phyloP scores from a whole-genome alignment of 2,888 invertebrate species.

The Seira musarum region DNA sequence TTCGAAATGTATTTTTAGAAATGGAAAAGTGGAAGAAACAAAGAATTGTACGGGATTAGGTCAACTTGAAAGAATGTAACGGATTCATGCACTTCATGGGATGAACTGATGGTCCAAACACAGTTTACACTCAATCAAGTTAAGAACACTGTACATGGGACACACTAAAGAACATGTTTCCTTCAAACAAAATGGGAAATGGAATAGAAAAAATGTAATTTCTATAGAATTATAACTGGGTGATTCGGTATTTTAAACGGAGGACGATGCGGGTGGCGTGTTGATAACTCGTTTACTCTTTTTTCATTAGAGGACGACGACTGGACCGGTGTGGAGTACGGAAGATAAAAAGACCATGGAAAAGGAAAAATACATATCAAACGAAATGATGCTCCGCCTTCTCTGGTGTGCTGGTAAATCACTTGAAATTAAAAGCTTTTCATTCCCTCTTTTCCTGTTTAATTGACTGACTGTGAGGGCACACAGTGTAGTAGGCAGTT shows the following conservation, averaged over 20 bases:
- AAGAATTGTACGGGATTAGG: too few species aligned
- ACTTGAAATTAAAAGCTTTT: constrained; percentile 30
- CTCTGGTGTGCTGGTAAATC: constrained; percentile 22
- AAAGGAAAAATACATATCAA: neutral
- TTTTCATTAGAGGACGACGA: neutral
- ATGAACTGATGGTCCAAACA: neutral
- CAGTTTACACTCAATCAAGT: neutral
- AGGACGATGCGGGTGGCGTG: neutral
- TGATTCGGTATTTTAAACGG: too few species aligned
- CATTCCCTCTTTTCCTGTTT: constrained; percentile 15
- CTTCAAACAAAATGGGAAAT: too few species aligned
- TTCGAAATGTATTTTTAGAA: neutral
- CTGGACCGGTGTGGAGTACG: neutral
- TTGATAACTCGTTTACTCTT: neutral
- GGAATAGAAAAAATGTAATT: too few species aligned
- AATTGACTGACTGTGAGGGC: constrained; percentile 3
- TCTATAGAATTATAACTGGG: neutral
- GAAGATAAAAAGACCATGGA: neutral
- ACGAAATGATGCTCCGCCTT: neutral
- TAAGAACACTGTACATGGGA: neutral
- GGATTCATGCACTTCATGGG: neutral
- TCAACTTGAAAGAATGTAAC: neutral
- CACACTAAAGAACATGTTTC: neutral
- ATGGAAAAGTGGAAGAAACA: neutral
- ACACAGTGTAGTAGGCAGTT: neutral